phyloP scores from a whole-genome alignment of 2,797 vertebrate genomes.

The Sebastes kiyomatsui region DNA sequence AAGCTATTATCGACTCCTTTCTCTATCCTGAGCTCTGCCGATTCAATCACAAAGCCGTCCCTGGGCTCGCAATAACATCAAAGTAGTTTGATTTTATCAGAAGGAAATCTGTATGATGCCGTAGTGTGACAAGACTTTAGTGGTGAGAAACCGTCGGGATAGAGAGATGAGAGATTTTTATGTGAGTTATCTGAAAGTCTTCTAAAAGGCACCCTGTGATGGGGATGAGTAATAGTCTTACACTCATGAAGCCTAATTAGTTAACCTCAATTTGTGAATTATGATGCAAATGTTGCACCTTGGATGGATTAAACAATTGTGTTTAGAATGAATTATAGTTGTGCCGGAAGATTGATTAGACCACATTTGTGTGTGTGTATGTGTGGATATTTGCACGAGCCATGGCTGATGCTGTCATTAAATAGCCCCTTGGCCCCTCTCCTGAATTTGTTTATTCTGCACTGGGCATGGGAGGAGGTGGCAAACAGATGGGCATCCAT shows the following conservation, averaged over 20 bases:
- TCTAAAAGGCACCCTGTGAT: constrained; percentile 35
- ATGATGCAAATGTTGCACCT: constrained; percentile 63
- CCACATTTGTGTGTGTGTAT: neutral
- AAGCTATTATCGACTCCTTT: constrained; percentile 15
- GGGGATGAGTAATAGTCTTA: constrained; percentile 42
- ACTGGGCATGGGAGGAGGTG: constrained; percentile 78
- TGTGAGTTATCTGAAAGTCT: constrained; percentile 42
- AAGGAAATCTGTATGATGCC: constrained; percentile 33
- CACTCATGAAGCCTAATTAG: constrained; percentile 46
- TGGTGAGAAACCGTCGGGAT: constrained; percentile 33
- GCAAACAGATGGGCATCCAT: constrained; percentile 84
- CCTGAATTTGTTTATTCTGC: constrained; percentile 79
- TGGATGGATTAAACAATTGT: constrained; percentile 63
- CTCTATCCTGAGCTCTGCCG: constrained; percentile 40
- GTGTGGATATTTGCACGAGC: constrained; percentile 46
- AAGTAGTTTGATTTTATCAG: constrained; percentile 62
- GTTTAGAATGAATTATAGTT: constrained; percentile 62
- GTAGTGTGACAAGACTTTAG: constrained; percentile 34
- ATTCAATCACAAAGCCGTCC: constrained; percentile 41
- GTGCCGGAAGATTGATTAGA: constrained; percentile 55
- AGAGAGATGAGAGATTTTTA: constrained; percentile 56
- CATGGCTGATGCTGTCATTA: constrained; percentile 75
- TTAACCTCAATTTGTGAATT: constrained; percentile 58
- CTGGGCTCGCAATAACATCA: constrained; percentile 50
- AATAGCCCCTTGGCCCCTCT: constrained; percentile 78